Percentiles rank a stretch among this genome's conserved stretches.
Evolutionary conservation across 2,113 vertebrate species (phyloP).

Genomic region (Varanus komodoensis): DNA sequence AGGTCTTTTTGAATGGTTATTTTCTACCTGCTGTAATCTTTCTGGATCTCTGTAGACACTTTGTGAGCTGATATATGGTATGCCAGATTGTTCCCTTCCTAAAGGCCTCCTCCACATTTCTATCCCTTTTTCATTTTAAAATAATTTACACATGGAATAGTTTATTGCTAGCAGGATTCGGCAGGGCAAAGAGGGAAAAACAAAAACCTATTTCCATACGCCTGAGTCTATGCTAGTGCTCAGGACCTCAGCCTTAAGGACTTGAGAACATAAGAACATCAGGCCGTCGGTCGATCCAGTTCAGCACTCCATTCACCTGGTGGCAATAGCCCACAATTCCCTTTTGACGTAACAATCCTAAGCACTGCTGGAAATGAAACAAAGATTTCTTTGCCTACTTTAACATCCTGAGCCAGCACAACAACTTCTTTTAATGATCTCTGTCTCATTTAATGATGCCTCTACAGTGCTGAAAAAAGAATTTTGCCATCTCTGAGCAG

Average conservation of each 20-base stretch:
- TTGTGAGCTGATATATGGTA: not conserved
- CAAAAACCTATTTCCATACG: not conserved
- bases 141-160: not conserved
- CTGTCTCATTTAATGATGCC: not conserved
- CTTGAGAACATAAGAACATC: no score
- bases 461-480: no score
- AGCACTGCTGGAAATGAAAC: not conserved
- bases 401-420: not conserved
- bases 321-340: no score
- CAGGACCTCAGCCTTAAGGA: not conserved
- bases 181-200: not conserved
- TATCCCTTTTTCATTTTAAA: not conserved
- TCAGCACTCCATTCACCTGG: no score
- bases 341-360: not conserved
- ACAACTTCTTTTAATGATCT: not conserved
- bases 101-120: not conserved
- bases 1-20: not conserved
- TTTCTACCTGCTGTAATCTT: not conserved
- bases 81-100: not conserved
- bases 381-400: not conserved
- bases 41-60: not conserved
- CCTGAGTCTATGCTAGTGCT: no score
- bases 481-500: no score
- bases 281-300: no score
- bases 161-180: conserved; percentile 4